Evolutionary conservation across 2,888 invertebrate species (phyloP), one percentile per base, ranked within the genome.

Genomic region (Macroteleia sp.): DNA sequence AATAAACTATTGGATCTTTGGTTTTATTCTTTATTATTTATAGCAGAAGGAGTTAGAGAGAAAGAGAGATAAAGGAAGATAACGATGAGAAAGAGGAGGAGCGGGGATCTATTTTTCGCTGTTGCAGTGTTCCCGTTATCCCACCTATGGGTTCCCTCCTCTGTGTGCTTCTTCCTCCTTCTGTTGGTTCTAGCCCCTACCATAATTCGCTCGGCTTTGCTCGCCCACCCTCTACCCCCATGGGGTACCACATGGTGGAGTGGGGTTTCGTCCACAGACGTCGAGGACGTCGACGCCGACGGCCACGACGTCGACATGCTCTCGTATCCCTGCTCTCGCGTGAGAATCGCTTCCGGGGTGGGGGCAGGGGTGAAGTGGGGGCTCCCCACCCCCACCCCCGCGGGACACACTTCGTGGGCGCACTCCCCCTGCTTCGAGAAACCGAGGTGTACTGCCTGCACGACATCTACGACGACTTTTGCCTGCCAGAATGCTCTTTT

Each of bases 331-430:
- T 86, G 85, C 84, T 84, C 61, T 16, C 32, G 30, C 14, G 16
- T 41, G 41, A 16, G 14, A 34, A n/a, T n/a, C 81, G 67, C 81
- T 75, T 82, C 82, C 83, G 61, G 78, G 82, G 84, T 77, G 83
- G 85, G 82, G 83, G 79, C 81, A 81, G 85, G 83, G 83, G 84
- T 85, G 83, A 80, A 82, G 85, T 84, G 85, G 85, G 85, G 84
- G 82, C 81, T 25, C 44, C n/a, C n/a, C n/a, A n/a, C 41, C 44
- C 44, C 22, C 44, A 44, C 44, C 44, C 74, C 61, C 75, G 46
- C 42, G 30, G n/a, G n/a, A n/a, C 44, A 14, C 44, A 28, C 42
- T 46, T 39, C 36, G 50, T 22, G 32, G 59, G 28, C 46, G 50
- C 48, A 8, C 41, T 20, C 28, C 36, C 52, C 50, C 34, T 57